These are phyloP conservation scores for Tragelaphus strepsiceros DNA, from an alignment of 2,113 vertebrate genomes.

Conservation along the genomic window DNA sequence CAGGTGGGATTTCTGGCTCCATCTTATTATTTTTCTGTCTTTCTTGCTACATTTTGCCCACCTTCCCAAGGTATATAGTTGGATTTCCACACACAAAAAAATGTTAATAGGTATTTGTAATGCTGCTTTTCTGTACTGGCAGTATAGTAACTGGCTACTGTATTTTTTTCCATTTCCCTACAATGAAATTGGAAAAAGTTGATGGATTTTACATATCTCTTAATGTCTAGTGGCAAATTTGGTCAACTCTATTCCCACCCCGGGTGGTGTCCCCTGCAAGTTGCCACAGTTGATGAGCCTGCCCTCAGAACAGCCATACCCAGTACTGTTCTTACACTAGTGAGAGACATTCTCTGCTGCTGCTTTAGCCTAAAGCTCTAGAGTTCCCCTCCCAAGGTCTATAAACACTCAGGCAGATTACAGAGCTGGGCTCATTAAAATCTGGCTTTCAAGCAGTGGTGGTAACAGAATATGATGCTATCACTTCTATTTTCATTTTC, in stretches of 20 bases:
- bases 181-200: background rate
- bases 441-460: conserved; percentile 30
- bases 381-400: conserved; percentile 20
- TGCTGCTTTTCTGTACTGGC: background rate
- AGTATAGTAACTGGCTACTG: background rate
- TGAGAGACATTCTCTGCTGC: background rate
- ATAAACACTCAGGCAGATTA: conserved; percentile 24
- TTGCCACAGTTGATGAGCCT: background rate
- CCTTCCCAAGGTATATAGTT: background rate
- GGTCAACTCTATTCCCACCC: background rate
- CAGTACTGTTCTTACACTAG: background rate
- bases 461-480: conserved; percentile 55
- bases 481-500: conserved; percentile 60
- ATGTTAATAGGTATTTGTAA: background rate
- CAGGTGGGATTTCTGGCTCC: conserved; percentile 10
- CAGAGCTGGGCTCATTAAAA: conserved; percentile 55
- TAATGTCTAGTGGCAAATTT: background rate
- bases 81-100: background rate
- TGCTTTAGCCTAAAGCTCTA: background rate
- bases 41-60: background rate
- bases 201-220: background rate
- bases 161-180: background rate
- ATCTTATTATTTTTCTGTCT: background rate
- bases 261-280: background rate
- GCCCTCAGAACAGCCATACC: background rate